A percentile compares a stretch with the other conserved stretches of the same genome.
Conservation (phyloP, 2,888 invertebrate genomes). For the Agrochola lota region DNA sequence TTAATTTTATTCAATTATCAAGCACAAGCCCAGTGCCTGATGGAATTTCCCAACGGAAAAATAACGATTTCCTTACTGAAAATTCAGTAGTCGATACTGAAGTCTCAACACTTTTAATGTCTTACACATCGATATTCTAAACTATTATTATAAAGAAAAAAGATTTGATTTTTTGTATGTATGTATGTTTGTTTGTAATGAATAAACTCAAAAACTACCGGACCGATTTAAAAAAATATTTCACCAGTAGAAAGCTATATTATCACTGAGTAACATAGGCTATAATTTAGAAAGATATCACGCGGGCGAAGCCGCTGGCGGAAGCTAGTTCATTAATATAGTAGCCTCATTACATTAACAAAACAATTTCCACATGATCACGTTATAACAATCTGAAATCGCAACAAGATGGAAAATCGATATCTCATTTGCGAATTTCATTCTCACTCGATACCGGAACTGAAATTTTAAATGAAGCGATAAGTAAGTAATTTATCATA, state of each 20-base stretch:
- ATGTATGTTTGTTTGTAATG: no score
- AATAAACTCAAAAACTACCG: no score
- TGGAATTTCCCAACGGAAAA: not conserved
- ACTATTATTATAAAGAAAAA: no score
- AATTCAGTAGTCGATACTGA: not conserved
- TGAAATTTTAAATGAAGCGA: slow-evolving; percentile 30
- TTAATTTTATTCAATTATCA: not conserved
- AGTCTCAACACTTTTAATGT: not conserved
- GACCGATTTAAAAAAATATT: no score
- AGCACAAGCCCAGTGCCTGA: not conserved
- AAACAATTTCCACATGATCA: not conserved
- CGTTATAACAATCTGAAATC: slow-evolving; percentile 1
- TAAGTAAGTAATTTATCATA: slow-evolving; percentile 37
- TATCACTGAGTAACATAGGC: no score
- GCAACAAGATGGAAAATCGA: slow-evolving; percentile 32
- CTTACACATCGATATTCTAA: no score
- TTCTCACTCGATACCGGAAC: slow-evolving; percentile 43
- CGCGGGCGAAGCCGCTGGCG: no score
- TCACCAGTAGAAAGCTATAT: no score
- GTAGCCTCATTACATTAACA: not conserved
- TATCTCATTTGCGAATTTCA: slow-evolving; percentile 39
- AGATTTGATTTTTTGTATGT: no score
- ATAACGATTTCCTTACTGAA: not conserved
- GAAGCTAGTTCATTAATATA: no score
- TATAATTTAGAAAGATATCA: no score